Evolutionary conservation across 92 coral and sea anemone species (phyloP), one percentile per base, ranked within the genome.

Genomic region (Siderastrea radians): DNA sequence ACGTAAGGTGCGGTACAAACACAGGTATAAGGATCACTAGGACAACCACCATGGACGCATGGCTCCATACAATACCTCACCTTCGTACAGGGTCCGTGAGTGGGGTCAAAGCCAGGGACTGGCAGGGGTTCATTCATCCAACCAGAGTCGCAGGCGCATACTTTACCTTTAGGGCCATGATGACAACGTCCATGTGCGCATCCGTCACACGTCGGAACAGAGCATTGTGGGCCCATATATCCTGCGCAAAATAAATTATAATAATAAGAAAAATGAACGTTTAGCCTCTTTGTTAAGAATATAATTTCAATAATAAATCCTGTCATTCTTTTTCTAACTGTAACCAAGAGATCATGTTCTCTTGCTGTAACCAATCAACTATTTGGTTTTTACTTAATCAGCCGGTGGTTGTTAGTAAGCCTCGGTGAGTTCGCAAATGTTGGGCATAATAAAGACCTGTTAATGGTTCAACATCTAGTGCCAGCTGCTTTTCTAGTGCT

Each of bases 181-280:
- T 82, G 54, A 64, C 98, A 95, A 7, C 91, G 78, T 7, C 98
- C 98, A 69, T 95, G 96, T 63, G 45, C 83, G 73, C 98, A 95
- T 16, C 98, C 98, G 58, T 93, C 96, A 53, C 98, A 95, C 68
- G 79, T 93, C 74, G 72, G 89, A 52, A 88, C 95, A 2, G 95
- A 82, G 43, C 98, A 95, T 78, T 84, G 88, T n/a, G 96, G 98
- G 38, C 98, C 98, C 76, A 95, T 95, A 79, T 91, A 95, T 15
- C 87, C 95, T 84, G 43, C 9, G 67, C 58, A 46, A 46, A 60
- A 57, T 14, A 7, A 7, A 2, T 2, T 7, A n/a, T 15, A 6
- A 61, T 6, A 61, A 6, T 14, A 67, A 14, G 7, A 3, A 74
- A 53, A 74, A 12, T 43, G 12, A 70, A 47, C 53, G 10, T 45